A percentile compares a stretch with the other conserved stretches of the same genome.
phyloP scores from a whole-genome alignment of 2,888 invertebrate genomes.

The Rhamnusium bicolor region DNA sequence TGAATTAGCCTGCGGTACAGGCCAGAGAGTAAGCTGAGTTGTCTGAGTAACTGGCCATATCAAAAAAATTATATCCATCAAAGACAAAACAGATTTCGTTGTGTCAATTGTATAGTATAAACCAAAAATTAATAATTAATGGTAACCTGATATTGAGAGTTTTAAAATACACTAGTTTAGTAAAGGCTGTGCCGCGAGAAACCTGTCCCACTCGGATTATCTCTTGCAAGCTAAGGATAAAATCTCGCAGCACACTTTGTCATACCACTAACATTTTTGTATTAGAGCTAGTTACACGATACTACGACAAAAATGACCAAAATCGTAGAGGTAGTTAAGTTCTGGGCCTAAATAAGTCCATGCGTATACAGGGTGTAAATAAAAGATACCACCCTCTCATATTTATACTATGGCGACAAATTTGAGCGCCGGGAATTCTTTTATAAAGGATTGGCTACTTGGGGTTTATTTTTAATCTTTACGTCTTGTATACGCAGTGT shows the following conservation, averaged over 20 bases:
- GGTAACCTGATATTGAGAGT: not conserved
- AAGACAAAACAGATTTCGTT: not conserved
- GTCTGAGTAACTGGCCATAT: not conserved
- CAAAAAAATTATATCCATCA: not conserved
- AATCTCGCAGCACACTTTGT: not conserved
- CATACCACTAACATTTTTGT: not conserved
- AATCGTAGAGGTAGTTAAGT: slow-evolving; percentile 1
- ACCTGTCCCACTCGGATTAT: not conserved
- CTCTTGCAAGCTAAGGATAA: no score
- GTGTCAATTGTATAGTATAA: not conserved
- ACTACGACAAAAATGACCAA: slow-evolving; percentile 9
- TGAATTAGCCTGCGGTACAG: not conserved
- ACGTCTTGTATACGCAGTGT: not conserved
- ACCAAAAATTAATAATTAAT: not conserved
- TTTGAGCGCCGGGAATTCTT: slow-evolving; percentile 19
- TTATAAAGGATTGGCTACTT: slow-evolving; percentile 33
- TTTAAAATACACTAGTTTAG: not conserved
- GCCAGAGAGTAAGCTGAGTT: not conserved
- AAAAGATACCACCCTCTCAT: not conserved
- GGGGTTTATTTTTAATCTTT: slow-evolving; percentile 3
- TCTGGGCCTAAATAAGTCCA: slow-evolving; percentile 17
- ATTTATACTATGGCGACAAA: not conserved
- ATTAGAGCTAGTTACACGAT: not conserved
- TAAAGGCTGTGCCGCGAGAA: not conserved
- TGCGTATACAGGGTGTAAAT: not conserved